Evolutionary conservation across 2,797 vertebrate genomes (phyloP).

Genomic region (Enteromius radiatus): DNA sequence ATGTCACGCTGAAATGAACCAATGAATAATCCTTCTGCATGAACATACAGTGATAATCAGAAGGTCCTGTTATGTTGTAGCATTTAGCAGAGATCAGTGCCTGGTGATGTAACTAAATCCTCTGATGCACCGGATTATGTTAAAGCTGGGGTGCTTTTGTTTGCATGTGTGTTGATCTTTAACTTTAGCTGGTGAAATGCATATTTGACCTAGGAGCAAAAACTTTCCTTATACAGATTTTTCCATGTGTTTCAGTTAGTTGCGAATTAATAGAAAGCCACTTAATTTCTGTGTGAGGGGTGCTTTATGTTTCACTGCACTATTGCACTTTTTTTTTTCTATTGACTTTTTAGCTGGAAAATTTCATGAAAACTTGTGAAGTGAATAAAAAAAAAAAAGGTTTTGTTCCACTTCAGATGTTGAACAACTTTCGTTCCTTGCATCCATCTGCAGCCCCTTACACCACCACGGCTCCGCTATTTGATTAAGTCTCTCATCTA

Average conservation of each 20-base stretch:
- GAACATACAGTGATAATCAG: constrained; percentile 9
- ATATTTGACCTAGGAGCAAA: background rate
- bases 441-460: too few species aligned
- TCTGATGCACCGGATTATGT: constrained; percentile 10
- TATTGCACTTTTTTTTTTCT: too few species aligned
- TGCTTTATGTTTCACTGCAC: background rate
- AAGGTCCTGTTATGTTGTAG: background rate
- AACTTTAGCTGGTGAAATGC: background rate
- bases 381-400: too few species aligned
- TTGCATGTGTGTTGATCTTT: background rate
- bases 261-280: background rate
- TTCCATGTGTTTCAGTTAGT: background rate
- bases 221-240: background rate
- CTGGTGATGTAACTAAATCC: constrained; percentile 26
- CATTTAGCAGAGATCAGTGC: background rate
- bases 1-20: background rate
- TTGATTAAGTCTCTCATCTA: too few species aligned
- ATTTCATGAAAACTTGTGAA: too few species aligned
- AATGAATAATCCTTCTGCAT: constrained; percentile 13
- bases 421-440: too few species aligned
- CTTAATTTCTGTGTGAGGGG: background rate
- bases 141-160: background rate
- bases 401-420: too few species aligned
- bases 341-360: background rate
- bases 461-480: too few species aligned